These are phyloP conservation scores for Alexandromys fortis DNA, from an alignment of 2,113 vertebrate genomes.

Conservation along the genomic window DNA sequence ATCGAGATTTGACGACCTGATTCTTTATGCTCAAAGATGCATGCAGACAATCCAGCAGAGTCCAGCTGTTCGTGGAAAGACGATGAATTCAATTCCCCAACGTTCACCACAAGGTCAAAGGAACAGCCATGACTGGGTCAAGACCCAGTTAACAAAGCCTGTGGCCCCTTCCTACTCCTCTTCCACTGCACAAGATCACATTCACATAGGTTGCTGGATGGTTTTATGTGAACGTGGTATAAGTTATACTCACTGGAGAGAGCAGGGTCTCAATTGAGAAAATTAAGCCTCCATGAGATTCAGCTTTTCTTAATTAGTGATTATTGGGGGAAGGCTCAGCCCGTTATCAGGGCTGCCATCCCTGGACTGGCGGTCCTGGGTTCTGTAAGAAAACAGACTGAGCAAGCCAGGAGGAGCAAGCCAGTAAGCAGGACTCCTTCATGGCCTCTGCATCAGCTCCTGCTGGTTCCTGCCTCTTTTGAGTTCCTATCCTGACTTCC, in stretches of 20 bases:
- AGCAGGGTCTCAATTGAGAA: not conserved
- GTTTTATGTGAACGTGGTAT: not conserved
- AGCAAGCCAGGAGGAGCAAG: not conserved
- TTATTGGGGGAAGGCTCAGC: not conserved
- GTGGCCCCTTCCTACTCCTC: not conserved
- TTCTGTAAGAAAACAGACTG: not conserved
- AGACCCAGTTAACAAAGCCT: not conserved
- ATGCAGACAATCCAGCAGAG: constrained; percentile 9
- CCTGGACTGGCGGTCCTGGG: not conserved
- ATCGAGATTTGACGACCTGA: not conserved
- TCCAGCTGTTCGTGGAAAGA: not conserved
- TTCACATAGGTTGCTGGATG: not conserved
- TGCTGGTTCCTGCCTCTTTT: not conserved
- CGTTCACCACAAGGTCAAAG: not conserved
- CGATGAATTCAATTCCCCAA: not conserved
- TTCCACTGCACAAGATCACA: not conserved
- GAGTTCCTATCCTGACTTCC: not conserved
- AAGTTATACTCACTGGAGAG: not conserved
- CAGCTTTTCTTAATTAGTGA: not conserved
- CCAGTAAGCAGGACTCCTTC: not conserved
- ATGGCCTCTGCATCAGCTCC: not conserved
- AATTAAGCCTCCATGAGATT: not conserved
- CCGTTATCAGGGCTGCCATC: not conserved
- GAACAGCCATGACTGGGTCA: not conserved
- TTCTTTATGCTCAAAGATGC: not conserved